Evolutionary conservation across 2,888 invertebrate species (phyloP), one percentile per base, ranked within the genome.

Genomic region (Elmis aenea): DNA sequence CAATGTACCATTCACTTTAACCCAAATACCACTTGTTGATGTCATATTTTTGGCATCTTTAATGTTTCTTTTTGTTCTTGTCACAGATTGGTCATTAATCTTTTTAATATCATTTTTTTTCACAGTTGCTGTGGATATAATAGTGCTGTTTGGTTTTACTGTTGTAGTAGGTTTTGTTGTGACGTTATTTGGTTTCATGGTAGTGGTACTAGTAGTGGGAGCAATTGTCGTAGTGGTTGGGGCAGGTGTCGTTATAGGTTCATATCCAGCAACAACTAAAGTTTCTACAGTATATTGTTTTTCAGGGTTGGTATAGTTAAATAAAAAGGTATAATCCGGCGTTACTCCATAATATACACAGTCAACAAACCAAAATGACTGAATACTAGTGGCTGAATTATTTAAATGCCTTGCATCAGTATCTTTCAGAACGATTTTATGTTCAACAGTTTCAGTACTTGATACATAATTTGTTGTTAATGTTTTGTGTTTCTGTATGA

Each of bases 341-440:
- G 81, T 77, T 43, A 76, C 68, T 20, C 83, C 85, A 31, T 80
- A 71, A 54, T 80, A 81, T 31, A 72, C 66, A 57, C 89, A 89
- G 62, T 89, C 84, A 41, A 85, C 73, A 56, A 86, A 88, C 89
- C 89, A 89, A 61, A 78, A 84, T 0, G 83, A 81, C 13, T 74
- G 62, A 8, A 84, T 67, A 5, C 62, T 67, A 3, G 76, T 75
- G 2, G 78, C 74, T 34, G 71, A 67, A 13, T 59, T 61, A 10
- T 57, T 58, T 12, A 88, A 61, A 60, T 73, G 85, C 30, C 73
- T 64, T 18, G 70, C 54, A 61, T 89, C 88, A 10, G 76, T 71
- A 13, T 74, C 62, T 2, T 74, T 73, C 8, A 89, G 56, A 22
- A 65, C 58, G 22, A 88, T 68, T 27, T 66, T 66, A 51, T 83